phyloP scores from a whole-genome alignment of 1,140 invertebrate genomes.

The Pissodes strobi region DNA sequence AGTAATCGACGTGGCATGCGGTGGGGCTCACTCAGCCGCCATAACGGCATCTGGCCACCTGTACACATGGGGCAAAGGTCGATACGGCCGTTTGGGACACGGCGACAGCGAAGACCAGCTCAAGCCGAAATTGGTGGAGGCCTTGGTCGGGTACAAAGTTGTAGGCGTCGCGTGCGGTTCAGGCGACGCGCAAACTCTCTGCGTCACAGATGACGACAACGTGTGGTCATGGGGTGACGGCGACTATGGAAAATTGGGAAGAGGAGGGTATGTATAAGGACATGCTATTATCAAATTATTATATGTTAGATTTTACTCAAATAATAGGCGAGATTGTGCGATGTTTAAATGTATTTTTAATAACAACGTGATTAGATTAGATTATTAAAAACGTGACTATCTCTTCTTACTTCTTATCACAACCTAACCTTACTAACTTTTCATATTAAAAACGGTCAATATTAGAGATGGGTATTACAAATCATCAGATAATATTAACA shows the following conservation, averaged over 20 bases:
- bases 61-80: constrained; percentile 95
- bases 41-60: constrained; percentile 85
- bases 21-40: constrained; percentile 92
- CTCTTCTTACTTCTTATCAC: too few relatives aligned
- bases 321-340: too few relatives aligned
- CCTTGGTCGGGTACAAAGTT: constrained; percentile 80
- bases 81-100: constrained; percentile 90
- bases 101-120: constrained; percentile 93
- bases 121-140: constrained; percentile 84
- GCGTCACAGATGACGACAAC: constrained; percentile 92
- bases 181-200: constrained; percentile 93
- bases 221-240: constrained; percentile 98
- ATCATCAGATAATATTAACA: too few relatives aligned
- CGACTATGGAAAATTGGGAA: constrained; percentile 94
- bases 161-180: constrained; percentile 93
- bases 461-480: too few relatives aligned
- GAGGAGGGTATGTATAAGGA: constrained; percentile 75
- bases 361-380: too few relatives aligned
- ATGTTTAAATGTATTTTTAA: too few relatives aligned
- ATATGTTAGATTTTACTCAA: too few relatives aligned
- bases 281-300: too few relatives aligned
- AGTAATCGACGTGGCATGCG: constrained; percentile 90
- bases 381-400: too few relatives aligned
- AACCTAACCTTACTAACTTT: too few relatives aligned
- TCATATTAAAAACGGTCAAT: too few relatives aligned